Base-by-base conservation (phyloP, 2,113 vertebrate genomes). In the Thalassarche chlororhynchos region DNA sequence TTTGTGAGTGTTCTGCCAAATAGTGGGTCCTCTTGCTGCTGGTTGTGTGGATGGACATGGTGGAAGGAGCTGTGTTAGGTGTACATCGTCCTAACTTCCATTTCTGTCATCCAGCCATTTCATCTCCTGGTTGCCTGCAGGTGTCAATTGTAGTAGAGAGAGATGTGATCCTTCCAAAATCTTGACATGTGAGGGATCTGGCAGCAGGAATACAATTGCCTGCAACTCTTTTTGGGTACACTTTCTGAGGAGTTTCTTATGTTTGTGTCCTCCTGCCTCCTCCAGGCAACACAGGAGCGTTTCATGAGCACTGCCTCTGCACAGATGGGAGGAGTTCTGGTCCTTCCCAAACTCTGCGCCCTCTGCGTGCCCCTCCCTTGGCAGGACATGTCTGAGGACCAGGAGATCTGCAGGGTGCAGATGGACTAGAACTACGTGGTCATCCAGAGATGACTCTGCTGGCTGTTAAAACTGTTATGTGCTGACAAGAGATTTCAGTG, bases 31-130 rank as follows among this genome's bases (percentile, higher is more conserved):
- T 69, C 55, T 17, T 25, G 55, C 31, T 44, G 26, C n/a, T 42
- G 29, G 49, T 5, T 6, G 44, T 15, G 60, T 15, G 68, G 60
- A 12, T 17, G 36, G 42, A 7, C 20, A 1, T 0, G 4, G 49
- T 8, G 25, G 46, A 31, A 36, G 61, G 84, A 34, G 29, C 55
- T 51, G 29, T 5, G 17, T 23, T 32, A 11, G 52, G 24, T 12
- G 24, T 54, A 15, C 14, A 0, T 10, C 7, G 38, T 17, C 40
- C 55, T n/a, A 12, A 1, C 14, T 32, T 16, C 60, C 6, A 3
- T 26, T 47, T 26, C 52, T 49, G n/a, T 23, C 52, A 14, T 19
- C 11, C 13, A 32, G 31, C 29, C 5, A 0, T 8, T 40, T 55
- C 40, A 32, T 31, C 54, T 60, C 31, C 47, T 23, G 46, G 29